Evolutionary conservation across 2,888 invertebrate genomes (phyloP), one percentile per base, ranked within the genome.

Genomic region (Polydrusus tereticollis): DNA sequence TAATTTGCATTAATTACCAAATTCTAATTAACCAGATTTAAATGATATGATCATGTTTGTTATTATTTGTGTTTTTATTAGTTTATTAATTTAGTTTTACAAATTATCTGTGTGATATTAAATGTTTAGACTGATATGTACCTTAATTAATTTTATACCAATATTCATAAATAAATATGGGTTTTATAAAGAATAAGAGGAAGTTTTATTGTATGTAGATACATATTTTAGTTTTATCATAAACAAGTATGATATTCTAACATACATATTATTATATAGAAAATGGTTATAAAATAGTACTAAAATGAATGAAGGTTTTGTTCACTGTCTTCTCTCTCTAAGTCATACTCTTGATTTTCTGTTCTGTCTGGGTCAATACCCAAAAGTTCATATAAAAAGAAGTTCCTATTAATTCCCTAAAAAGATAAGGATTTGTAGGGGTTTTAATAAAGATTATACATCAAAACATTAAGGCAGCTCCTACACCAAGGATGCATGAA

Each of bases 301-400:
- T 21, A 58, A 33, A 6, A 8, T 33, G n/a, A 12, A 38, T 58
- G 3, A 16, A 41, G 1, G 12, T 23, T 43, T 4, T n/a, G 2
- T 65, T 65, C 43, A 8, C 23, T 47, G 66, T 73, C 38, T 18
- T 4, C 1, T 20, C 7, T 6, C 3, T 55, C 29, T 1, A 8
- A 8, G 12, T 29, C 16, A 12, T 29, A 68, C 33, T 26, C 72
- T 57, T 63, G 73, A 52, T 16, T 75, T 75, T 66, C 81, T 77
- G 18, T 18, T 59, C 38, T 41, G 7, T 80, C 76, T 76, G 87
- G 86, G 69, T 87, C 86, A 57, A 89, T 86, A 1, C 89, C 89
- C 73, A 89, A 82, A 65, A 89, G 86, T 71, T 86, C 84, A 20
- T 84, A 84, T 8, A 86, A 79, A 5, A 89, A 83, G 29, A 84